phyloP scores from a whole-genome alignment of 2,113 vertebrate species.

The Sula dactylatra region DNA sequence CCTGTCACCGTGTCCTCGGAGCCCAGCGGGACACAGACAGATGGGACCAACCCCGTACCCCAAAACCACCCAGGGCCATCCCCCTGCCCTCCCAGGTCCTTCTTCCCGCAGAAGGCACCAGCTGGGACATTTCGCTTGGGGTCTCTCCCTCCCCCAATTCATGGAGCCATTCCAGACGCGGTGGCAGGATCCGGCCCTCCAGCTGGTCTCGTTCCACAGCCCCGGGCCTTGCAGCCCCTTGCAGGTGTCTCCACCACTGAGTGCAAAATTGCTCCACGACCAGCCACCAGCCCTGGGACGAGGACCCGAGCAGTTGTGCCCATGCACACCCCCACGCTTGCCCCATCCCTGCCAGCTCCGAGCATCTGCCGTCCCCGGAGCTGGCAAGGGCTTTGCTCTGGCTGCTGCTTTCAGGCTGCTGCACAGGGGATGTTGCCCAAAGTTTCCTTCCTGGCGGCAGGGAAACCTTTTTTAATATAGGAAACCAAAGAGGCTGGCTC shows the following conservation, averaged over 20 bases:
- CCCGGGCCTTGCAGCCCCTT: background rate
- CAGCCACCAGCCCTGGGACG: background rate
- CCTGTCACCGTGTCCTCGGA: background rate
- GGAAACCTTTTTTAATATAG: background rate
- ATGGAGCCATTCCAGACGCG: background rate
- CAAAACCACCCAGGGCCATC: background rate
- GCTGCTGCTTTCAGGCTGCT: background rate
- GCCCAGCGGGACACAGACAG: background rate
- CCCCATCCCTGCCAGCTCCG: background rate
- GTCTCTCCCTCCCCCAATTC: background rate
- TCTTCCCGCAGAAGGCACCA: background rate
- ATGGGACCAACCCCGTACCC: background rate
- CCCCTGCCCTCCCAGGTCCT: background rate
- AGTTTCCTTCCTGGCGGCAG: conserved; percentile 27
- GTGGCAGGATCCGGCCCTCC: background rate
- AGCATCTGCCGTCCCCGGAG: background rate
- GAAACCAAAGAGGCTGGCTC: background rate
- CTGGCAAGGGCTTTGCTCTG: background rate
- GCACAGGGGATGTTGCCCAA: background rate
- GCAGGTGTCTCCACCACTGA: background rate
- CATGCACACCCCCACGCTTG: background rate
- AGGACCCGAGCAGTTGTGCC: background rate
- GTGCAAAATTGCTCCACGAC: background rate
- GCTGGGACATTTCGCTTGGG: background rate
- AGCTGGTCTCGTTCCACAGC: accelerated